Conservation (phyloP, 2,797 vertebrate genomes). For the Xenops minutus region DNA sequence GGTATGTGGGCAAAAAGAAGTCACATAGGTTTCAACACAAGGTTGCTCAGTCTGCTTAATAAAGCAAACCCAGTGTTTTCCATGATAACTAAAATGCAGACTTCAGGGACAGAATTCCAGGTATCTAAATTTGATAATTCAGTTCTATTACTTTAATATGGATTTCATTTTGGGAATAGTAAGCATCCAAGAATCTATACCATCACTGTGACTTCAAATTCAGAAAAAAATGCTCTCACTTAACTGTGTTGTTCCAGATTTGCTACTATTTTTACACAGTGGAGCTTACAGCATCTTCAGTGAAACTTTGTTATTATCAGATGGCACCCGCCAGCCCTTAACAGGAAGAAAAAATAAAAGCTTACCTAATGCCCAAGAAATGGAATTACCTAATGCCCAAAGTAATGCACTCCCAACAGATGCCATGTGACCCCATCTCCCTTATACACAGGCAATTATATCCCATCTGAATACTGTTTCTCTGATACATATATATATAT, state of each 20-base stretch:
- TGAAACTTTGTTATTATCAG: not conserved
- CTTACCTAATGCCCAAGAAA: constrained; percentile 20
- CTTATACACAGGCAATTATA: not conserved
- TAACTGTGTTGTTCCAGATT: not conserved
- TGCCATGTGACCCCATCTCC: not conserved
- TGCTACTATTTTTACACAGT: constrained; percentile 11
- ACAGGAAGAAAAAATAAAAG: not conserved
- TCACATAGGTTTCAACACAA: not conserved
- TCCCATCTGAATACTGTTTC: not conserved
- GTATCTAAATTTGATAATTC: not conserved
- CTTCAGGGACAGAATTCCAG: not conserved
- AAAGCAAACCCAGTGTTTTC: not conserved
- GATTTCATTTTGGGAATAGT: not conserved
- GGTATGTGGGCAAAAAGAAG: not conserved
- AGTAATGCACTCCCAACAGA: not conserved
- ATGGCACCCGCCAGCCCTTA: not conserved
- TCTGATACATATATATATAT: not conserved
- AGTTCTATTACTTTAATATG: not conserved
- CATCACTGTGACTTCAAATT: not conserved
- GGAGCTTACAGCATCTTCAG: not conserved
- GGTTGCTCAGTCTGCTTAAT: not conserved
- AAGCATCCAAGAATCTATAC: not conserved
- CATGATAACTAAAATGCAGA: not conserved
- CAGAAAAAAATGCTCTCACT: not conserved
- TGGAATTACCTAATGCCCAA: not conserved